A percentile compares a stretch with the other conserved stretches of the same genome.
Evolutionary conservation across 2,797 vertebrate species (phyloP).

Genomic region (Eremophila alpestris): DNA sequence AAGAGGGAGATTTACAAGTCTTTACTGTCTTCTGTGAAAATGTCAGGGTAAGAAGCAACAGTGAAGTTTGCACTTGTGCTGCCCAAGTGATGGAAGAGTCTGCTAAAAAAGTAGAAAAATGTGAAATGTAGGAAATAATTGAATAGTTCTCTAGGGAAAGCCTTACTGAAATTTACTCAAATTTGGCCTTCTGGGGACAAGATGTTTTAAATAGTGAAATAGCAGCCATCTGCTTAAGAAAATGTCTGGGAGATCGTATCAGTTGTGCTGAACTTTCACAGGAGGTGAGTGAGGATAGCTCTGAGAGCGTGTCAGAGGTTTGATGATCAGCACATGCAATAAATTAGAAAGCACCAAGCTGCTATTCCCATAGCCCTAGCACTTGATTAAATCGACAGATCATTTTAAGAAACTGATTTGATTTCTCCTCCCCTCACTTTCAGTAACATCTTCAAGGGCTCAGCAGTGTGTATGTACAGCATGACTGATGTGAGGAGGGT

Average conservation of each 20-base stretch:
- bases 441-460: slow-evolving; percentile 98
- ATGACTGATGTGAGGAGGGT: slow-evolving; percentile 95
- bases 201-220: slow-evolving; percentile 26
- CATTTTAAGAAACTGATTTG: slow-evolving; percentile 52
- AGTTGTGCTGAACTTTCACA: slow-evolving; percentile 22
- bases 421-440: slow-evolving; percentile 5
- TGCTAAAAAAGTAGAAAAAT: not conserved
- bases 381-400: slow-evolving; percentile 42
- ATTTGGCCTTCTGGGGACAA: slow-evolving; percentile 17
- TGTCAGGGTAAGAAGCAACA: not conserved
- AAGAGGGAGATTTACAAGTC: not conserved
- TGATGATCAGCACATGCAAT: slow-evolving; percentile 22
- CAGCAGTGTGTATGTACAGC: slow-evolving; percentile 96
- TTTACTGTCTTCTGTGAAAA: not conserved
- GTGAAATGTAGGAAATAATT: not conserved
- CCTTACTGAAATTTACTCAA: not conserved
- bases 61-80: not conserved
- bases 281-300: slow-evolving; percentile 6
- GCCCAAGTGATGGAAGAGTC: not conserved
- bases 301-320: not conserved
- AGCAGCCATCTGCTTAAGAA: slow-evolving; percentile 32
- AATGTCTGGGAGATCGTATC: not conserved
- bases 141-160: not conserved
- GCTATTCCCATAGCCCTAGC: not conserved
- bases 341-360: slow-evolving; percentile 11